Evolutionary conservation across 2,888 invertebrate genomes (phyloP).

Genomic region (Strigamia crassipes): DNA sequence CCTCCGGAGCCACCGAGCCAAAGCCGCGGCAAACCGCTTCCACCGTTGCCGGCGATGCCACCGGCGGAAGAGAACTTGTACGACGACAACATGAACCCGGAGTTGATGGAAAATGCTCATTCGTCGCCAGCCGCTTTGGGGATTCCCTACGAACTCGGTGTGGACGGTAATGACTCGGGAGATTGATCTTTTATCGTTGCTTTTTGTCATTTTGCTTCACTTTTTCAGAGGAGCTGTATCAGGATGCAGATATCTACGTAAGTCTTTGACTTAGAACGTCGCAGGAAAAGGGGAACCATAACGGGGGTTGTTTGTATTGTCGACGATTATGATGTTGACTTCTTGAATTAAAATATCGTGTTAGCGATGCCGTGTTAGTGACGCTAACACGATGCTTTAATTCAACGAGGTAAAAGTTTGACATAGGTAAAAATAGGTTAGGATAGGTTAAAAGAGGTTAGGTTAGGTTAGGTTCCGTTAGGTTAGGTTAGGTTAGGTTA

Average conservation of each 20-base stretch:
- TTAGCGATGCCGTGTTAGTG: too few species aligned
- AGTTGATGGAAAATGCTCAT: background rate
- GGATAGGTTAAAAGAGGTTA: too few species aligned
- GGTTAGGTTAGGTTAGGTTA: too few species aligned
- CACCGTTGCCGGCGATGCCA: slow-evolving; percentile 37
- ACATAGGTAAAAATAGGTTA: too few species aligned
- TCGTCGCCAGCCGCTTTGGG: background rate
- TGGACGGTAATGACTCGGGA: background rate
- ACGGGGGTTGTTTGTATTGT: too few species aligned
- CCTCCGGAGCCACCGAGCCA: slow-evolving; percentile 23
- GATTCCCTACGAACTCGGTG: background rate
- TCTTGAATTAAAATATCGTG: too few species aligned
- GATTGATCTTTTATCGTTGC: background rate
- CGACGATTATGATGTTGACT: too few species aligned
- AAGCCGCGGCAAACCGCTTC: slow-evolving; percentile 18
- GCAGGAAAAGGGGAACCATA: too few species aligned
- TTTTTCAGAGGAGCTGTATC: background rate
- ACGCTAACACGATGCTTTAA: too few species aligned
- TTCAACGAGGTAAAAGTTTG: too few species aligned
- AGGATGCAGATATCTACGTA: background rate
- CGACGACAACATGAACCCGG: background rate
- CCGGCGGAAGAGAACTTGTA: background rate
- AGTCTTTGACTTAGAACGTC: background rate
- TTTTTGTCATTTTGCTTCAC: background rate
- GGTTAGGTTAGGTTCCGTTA: too few species aligned